phyloP scores from a whole-genome alignment of 1,140 invertebrate species.

The Diachasma alloeum region DNA sequence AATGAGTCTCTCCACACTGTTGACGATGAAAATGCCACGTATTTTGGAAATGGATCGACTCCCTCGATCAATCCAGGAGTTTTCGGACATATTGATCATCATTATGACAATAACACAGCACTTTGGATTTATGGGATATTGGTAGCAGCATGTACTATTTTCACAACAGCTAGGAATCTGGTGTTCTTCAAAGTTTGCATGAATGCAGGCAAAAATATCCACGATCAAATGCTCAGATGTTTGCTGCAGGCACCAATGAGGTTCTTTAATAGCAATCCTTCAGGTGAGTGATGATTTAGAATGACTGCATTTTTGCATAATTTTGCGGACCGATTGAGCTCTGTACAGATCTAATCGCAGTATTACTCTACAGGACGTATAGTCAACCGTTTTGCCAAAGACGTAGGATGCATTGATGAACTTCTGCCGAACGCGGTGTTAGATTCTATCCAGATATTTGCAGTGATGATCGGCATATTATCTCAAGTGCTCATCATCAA shows the following conservation, averaged over 20 bases:
- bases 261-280: conserved; percentile 77
- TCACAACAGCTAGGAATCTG: conserved; percentile 59
- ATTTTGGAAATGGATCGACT: conserved; percentile 8
- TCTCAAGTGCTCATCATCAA: conserved; percentile 79
- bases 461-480: conserved; percentile 71
- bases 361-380: conserved; percentile 69
- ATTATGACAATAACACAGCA: conserved; percentile 43
- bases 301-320: too few species aligned
- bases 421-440: conserved; percentile 78
- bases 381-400: conserved; percentile 86
- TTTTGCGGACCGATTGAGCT: conserved; percentile 49
- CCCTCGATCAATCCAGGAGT: not conserved
- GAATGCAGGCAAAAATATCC: conserved; percentile 72
- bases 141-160: conserved; percentile 48
- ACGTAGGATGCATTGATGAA: conserved; percentile 87
- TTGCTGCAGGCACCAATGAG: conserved; percentile 70
- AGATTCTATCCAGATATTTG: conserved; percentile 72
- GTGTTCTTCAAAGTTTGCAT: conserved; percentile 70
- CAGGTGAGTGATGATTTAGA: conserved; percentile 64
- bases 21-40: conserved; percentile 8
- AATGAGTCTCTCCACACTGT: not conserved
- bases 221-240: conserved; percentile 72
- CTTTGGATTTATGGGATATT: conserved; percentile 60
- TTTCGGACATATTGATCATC: not conserved
- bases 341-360: too few species aligned